A percentile compares a stretch with the other conserved stretches of the same genome.
Conservation (phyloP, 2,113 vertebrate genomes). For the Mirza zaza region DNA sequence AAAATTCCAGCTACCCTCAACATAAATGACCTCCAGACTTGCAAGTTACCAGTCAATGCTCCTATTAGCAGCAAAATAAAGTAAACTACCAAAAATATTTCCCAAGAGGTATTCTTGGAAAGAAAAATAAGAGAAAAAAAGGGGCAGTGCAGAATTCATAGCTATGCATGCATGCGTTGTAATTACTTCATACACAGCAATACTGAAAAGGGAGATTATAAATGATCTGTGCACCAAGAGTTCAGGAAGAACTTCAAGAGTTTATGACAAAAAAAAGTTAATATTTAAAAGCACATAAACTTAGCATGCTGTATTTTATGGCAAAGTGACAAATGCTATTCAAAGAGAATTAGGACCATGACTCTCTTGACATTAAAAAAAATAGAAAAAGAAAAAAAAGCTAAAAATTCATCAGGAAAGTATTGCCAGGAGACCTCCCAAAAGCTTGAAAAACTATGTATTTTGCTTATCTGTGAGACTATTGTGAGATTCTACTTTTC, state of each 20-base stretch:
- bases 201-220: neutral
- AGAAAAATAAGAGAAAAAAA: neutral
- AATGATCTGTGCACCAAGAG: neutral
- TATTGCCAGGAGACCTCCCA: neutral
- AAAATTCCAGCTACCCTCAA: neutral
- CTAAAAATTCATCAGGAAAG: neutral
- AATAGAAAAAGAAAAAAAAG: neutral
- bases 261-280: neutral
- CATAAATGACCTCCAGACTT: neutral
- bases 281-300: neutral
- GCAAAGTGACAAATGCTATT: conserved; percentile 52
- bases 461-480: neutral
- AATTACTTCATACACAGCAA: neutral
- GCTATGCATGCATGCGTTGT: neutral
- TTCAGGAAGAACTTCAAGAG: neutral
- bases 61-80: conserved; percentile 59
- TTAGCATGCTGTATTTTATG: neutral
- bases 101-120: neutral
- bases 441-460: neutral
- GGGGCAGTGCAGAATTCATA: neutral
- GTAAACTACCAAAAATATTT: neutral
- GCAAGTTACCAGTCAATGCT: neutral
- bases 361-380: neutral
- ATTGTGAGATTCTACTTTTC: neutral
- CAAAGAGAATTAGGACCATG: neutral